Base-by-base conservation (phyloP, 2,888 invertebrate genomes). In the Netelia virgata region DNA sequence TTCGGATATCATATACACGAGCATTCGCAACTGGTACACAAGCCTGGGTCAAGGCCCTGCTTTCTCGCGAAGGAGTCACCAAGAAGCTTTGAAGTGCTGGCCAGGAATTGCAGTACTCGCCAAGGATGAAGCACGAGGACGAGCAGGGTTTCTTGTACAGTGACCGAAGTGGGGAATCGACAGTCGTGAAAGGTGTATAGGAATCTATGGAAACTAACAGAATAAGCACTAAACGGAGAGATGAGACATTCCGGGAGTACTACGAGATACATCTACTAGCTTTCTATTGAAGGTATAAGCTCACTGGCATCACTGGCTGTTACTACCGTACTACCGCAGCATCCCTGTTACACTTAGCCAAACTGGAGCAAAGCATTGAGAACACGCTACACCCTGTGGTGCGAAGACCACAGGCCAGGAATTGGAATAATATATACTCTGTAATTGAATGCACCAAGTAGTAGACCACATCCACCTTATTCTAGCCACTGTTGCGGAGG, bases 191-290 rank as follows among this genome's bases (percentile, higher is more conserved):
- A 70, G 81, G 63, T 63, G 66, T 82, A 81, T 77, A 63, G 79
- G 79, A 79, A 76, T 84, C 77, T 82, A 79, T 6, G 76, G 63
- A 76, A 81, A 90, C 88, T 88, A 89, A 87, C 87, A 88, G 89
- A 90, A 89, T 89, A 90, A 90, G 91, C 89, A 91, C 91, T 92
- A 91, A 92, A 91, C 90, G 91, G 90, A 87, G 89, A 85, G 87
- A 91, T 89, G 88, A 87, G 84, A 86, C 79, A 77, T 72, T 82
- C 47, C 69, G 68, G 43, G 59, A 77, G 75, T 43, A 69, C 83
- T 70, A 76, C 59, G 78, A 79, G 82, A 86, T 75, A 83, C 78
- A 78, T 78, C 69, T 64, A 76, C 78, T 61, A 76, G 84, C 75
- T 85, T 85, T 82, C 83, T 66, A 79, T 87, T 64, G 75, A 74